phyloP scores from a whole-genome alignment of 2,113 vertebrate species.

The Erythrolamprus reginae region DNA sequence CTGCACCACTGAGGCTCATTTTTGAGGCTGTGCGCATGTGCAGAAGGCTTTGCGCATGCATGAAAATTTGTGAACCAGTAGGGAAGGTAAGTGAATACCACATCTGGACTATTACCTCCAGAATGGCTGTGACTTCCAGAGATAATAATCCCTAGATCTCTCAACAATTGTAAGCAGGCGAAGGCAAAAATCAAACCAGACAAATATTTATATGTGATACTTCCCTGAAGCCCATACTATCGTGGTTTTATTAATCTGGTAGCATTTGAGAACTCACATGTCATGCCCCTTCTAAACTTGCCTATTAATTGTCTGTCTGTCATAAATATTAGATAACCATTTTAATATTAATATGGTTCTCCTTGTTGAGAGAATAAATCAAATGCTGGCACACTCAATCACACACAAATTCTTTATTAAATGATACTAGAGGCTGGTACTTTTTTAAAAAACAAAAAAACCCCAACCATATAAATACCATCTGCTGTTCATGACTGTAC shows the following conservation, averaged over 20 bases:
- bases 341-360: not conserved
- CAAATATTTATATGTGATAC: not conserved
- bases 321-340: not conserved
- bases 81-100: too few relatives aligned
- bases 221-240: not conserved
- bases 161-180: not conserved
- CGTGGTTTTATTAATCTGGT: not conserved
- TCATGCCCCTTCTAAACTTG: not conserved
- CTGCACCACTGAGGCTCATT: too few relatives aligned
- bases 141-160: not conserved
- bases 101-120: not conserved
- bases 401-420: not conserved
- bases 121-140: not conserved
- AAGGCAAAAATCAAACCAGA: not conserved
- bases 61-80: too few relatives aligned
- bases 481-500: not conserved
- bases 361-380: not conserved
- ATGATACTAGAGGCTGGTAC: not conserved
- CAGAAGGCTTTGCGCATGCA: too few relatives aligned
- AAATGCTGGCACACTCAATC: not conserved
- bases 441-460: not conserved
- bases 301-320: not conserved
- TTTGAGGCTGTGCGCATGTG: too few relatives aligned
- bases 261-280: not conserved
- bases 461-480: not conserved